phyloP scores from a whole-genome alignment of 2,888 invertebrate species.

The Bombylius major region DNA sequence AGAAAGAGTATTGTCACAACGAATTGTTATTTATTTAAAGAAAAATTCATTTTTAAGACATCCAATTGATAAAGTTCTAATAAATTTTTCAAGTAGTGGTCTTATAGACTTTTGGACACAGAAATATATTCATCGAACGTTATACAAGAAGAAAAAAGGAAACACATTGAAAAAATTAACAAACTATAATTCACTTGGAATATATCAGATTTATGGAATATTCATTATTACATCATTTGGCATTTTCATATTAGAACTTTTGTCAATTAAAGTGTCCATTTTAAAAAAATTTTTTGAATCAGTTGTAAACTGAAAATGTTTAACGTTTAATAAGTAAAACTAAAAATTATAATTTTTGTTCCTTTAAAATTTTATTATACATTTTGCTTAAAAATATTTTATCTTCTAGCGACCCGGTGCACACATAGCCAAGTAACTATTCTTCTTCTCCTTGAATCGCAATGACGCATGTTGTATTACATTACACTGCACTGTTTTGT shows the following conservation, averaged over 20 bases:
- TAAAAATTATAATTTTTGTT: too few species aligned
- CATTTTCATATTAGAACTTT: not conserved
- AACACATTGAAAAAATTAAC: not conserved
- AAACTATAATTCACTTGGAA: not conserved
- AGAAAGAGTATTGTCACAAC: slow-evolving; percentile 1
- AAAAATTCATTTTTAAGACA: not conserved
- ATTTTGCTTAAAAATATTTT: too few species aligned
- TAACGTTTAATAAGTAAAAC: too few species aligned
- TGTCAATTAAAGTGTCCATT: not conserved
- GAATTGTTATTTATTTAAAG: not conserved
- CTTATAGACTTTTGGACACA: not conserved
- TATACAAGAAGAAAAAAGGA: not conserved
- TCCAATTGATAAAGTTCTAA: not conserved
- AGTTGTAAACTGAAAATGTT: not conserved
- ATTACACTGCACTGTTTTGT: too few species aligned
- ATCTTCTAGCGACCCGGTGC: too few species aligned
- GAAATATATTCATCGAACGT: not conserved
- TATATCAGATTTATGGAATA: not conserved
- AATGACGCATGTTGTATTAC: too few species aligned
- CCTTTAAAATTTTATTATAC: too few species aligned
- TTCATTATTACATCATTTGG: not conserved
- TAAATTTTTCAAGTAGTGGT: not conserved
- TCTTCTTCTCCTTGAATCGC: too few species aligned
- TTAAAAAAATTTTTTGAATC: not conserved
- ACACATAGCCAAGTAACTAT: too few species aligned